Evolutionary conservation across 1,140 invertebrate species (phyloP).

Genomic region (Microplitis mediator): DNA sequence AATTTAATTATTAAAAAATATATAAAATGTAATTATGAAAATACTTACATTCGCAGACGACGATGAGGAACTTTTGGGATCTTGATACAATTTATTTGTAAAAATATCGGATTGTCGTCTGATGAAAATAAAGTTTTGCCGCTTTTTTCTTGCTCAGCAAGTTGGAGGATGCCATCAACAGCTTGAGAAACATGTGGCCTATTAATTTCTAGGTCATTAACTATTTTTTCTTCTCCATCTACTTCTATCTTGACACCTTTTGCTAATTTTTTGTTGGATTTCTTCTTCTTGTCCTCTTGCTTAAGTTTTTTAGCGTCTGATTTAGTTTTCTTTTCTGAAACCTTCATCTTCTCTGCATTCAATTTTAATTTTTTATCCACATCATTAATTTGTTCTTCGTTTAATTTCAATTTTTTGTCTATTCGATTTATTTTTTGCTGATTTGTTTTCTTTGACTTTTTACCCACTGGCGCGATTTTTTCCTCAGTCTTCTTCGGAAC

Average conservation of each 20-base stretch:
- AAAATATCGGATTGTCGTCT: constrained; percentile 48
- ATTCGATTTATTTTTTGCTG: no score
- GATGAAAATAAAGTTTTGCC: constrained; percentile 51
- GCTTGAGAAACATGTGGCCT: constrained; percentile 41
- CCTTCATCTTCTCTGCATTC: no score
- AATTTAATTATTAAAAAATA: constrained; percentile 10
- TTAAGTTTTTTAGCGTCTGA: no score
- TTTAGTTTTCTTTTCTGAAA: no score
- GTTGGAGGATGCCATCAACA: constrained; percentile 41
- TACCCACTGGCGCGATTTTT: no score
- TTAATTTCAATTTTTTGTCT: no score
- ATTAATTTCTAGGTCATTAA: constrained; percentile 27
- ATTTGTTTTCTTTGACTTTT: no score
- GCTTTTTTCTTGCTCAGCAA: constrained; percentile 38
- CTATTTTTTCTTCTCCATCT: neutral
- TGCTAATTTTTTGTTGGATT: neutral
- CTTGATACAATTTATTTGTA: constrained; percentile 60
- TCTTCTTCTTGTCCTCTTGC: no score
- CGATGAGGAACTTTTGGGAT: constrained; percentile 55
- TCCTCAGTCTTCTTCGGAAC: no score
- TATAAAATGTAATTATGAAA: constrained; percentile 7
- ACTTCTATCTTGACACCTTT: neutral
- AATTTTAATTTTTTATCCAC: no score
- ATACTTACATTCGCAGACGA: constrained; percentile 59
- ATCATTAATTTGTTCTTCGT: no score